These are phyloP conservation scores for Paramisgurnus dabryanus DNA, from an alignment of 2,113 vertebrate genomes.

Conservation along the genomic window DNA sequence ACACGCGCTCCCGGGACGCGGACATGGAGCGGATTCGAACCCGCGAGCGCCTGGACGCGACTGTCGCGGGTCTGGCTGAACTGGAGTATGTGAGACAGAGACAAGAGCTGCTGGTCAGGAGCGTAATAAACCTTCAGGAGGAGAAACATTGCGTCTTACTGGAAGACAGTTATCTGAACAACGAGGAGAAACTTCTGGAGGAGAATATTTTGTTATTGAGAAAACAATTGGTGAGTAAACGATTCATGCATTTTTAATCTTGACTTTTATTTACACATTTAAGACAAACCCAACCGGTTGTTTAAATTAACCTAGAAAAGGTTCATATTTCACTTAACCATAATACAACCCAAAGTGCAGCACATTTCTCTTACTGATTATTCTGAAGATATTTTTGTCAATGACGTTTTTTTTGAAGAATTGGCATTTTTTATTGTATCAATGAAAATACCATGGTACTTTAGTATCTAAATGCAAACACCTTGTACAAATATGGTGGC, in stretches of 20 bases:
- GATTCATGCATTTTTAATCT: no score
- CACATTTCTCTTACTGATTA: background rate
- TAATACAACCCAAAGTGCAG: background rate
- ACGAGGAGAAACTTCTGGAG: slow-evolving; percentile 87
- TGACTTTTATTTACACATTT: no score
- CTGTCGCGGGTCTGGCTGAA: slow-evolving; percentile 84
- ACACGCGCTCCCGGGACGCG: slow-evolving; percentile 74
- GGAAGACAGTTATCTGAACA: slow-evolving; percentile 70
- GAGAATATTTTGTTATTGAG: slow-evolving; percentile 87
- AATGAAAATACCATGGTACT: background rate
- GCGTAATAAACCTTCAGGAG: slow-evolving; percentile 67
- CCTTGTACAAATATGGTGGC: no score
- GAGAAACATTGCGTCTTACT: slow-evolving; percentile 48
- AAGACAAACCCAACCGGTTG: no score
- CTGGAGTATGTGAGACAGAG: slow-evolving; percentile 82
- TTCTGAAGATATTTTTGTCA: no score
- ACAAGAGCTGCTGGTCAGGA: slow-evolving; percentile 82
- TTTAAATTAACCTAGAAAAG: no score
- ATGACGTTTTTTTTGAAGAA: no score
- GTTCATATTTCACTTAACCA: no score
- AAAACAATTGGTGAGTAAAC: slow-evolving; percentile 84
- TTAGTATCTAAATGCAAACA: no score
- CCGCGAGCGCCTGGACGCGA: slow-evolving; percentile 84
- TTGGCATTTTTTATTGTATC: no score
- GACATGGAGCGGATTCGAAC: slow-evolving; percentile 78